phyloP scores from a whole-genome alignment of 1,140 invertebrate species.

The Portunus trituberculatus region DNA sequence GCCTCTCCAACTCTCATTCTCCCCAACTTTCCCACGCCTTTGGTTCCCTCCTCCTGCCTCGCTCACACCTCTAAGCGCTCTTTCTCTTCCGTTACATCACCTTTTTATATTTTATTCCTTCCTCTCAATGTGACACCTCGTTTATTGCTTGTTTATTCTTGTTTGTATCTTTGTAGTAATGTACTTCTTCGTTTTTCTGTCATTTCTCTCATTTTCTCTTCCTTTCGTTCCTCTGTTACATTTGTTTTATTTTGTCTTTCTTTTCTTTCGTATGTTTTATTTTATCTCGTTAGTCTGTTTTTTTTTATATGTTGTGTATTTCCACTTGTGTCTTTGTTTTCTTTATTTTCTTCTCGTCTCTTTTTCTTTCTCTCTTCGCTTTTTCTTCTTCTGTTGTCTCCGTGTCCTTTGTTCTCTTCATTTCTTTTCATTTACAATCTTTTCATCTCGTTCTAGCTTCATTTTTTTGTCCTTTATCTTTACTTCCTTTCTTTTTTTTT shows the following conservation, averaged over 20 bases:
- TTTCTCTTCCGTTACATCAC: too few relatives aligned
- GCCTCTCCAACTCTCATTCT: too few relatives aligned
- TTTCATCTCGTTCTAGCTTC: neutral
- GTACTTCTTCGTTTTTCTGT: neutral
- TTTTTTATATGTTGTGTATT: neutral
- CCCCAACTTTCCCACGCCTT: too few relatives aligned
- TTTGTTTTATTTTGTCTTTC: neutral
- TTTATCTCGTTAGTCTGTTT: neutral
- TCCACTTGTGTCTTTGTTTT: neutral
- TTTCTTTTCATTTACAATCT: neutral
- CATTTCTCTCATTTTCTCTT: neutral
- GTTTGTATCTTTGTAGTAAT: too few relatives aligned
- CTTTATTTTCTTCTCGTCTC: neutral
- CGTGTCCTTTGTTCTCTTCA: neutral
- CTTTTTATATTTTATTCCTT: too few relatives aligned
- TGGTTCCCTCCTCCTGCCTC: too few relatives aligned
- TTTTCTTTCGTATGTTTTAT: neutral
- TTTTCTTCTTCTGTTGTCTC: neutral
- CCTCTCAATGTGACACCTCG: too few relatives aligned
- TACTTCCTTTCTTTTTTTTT: too few relatives aligned
- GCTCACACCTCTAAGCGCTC: too few relatives aligned
- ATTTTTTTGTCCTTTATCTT: neutral
- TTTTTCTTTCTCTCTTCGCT: neutral
- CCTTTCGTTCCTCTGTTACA: neutral
- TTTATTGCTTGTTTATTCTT: too few relatives aligned